A percentile compares a stretch with the other conserved stretches of the same genome.
These are phyloP conservation scores for Tuta absoluta DNA, from an alignment of 2,888 invertebrate species.

Conservation along the genomic window DNA sequence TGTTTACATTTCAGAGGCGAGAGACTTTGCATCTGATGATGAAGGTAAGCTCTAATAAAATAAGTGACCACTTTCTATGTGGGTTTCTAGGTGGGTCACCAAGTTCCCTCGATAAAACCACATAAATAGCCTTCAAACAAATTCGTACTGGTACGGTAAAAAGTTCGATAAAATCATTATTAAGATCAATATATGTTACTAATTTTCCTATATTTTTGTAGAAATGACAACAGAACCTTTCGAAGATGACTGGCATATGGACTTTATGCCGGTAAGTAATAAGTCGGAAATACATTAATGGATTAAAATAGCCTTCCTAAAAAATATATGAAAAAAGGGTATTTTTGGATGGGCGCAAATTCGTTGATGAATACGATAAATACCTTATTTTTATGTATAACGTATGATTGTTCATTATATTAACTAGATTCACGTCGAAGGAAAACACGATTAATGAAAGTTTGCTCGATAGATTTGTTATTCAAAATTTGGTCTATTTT, in stretches of 20 bases:
- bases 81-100: slow-evolving; percentile 34
- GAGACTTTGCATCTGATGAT: background rate
- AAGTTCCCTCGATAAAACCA: background rate
- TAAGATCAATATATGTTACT: too few species aligned
- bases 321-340: too few species aligned
- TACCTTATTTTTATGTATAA: too few species aligned
- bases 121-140: too few species aligned
- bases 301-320: background rate
- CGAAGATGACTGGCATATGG: slow-evolving; percentile 70
- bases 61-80: background rate
- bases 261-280: slow-evolving; percentile 70
- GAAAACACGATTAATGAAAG: too few species aligned
- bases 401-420: too few species aligned
- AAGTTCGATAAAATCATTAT: too few species aligned
- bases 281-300: background rate
- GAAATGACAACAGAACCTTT: slow-evolving; percentile 34
- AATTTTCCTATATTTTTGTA: background rate
- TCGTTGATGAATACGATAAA: too few species aligned
- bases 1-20: background rate
- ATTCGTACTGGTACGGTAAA: background rate
- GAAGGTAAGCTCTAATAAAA: background rate
- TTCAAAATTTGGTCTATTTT: too few species aligned
- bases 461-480: too few species aligned
- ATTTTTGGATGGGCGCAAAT: too few species aligned
- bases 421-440: too few species aligned